Percentiles rank a stretch among this genome's conserved stretches.
These are phyloP conservation scores for Copidosoma aretas DNA, from an alignment of 2,888 invertebrate species.

Conservation along the genomic window DNA sequence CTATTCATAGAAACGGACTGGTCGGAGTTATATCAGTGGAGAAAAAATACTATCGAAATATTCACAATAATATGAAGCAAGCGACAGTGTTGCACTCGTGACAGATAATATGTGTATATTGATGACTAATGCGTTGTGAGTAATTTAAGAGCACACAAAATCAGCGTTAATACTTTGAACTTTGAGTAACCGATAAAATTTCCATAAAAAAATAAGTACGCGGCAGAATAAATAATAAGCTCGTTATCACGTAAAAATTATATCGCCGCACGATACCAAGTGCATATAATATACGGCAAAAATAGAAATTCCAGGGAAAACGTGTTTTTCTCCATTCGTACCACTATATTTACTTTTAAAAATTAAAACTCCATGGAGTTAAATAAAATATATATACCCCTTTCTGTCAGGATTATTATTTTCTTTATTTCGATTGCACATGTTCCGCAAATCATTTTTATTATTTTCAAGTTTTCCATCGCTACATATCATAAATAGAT, in stretches of 20 bases:
- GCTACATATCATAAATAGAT: conserved; percentile 41
- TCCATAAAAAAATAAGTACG: neutral
- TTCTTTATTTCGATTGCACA: neutral
- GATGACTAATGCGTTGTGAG: too few relatives aligned
- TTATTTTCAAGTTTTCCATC: conserved; percentile 34
- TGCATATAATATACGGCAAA: neutral
- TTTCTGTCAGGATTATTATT: neutral
- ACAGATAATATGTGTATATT: too few relatives aligned
- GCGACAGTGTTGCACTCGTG: too few relatives aligned
- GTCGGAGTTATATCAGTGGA: too few relatives aligned
- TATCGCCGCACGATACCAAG: too few relatives aligned
- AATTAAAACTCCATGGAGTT: neutral
- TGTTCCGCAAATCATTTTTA: conserved; percentile 37
- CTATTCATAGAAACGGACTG: too few relatives aligned
- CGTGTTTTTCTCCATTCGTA: neutral
- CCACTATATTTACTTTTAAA: neutral
- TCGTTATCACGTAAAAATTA: neutral
- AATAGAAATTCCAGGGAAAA: neutral
- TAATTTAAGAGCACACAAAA: too few relatives aligned
- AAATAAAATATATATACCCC: neutral
- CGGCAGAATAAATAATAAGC: neutral
- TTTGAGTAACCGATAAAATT: neutral
- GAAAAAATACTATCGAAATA: too few relatives aligned
- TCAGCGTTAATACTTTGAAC: neutral
- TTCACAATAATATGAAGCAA: too few relatives aligned